Evolutionary conservation across 2,888 invertebrate species (phyloP), one percentile per base, ranked within the genome.

Genomic region (Ferrisia virgata): DNA sequence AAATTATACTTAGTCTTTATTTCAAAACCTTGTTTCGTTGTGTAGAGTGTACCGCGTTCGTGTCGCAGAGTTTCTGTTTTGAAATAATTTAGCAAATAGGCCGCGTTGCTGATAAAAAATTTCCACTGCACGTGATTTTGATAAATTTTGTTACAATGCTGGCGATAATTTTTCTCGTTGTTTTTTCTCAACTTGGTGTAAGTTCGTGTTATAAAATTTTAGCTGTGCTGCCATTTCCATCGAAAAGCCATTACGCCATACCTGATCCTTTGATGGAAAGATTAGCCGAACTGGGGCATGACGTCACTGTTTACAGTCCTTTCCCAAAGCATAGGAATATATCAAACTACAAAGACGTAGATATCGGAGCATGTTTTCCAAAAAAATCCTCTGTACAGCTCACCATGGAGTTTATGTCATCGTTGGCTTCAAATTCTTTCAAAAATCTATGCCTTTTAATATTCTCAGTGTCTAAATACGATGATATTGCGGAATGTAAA

Each of bases 181-280:
- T 86, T 40, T 88, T 89, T 88, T 86, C 79, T 1, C 89, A 53
- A 2, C 9, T 53, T 8, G 2, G 22, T 22, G 22, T 53, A 1
- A 8, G 22, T 22, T 53, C 53, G 53, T 53, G 22, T 22, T 78
- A 31, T 9, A 36, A 82, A 36, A 64, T 82, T 22, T 18, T 82
- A 39, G 31, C 36, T 8, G 18, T 82, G 22, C 36, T 82, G 5
- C 64, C 64, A 13, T 18, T 82, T 15, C 82, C 82, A 9, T 47
- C 31, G 13, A 58, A 58, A 15, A 82, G 82, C 36, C 82, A 82
- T 69, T 82, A 36, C 39, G 11, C 9, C 1, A 15, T 39, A 11
- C n/a, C 36, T 13, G 39, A 79, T 6, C 25, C 79, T 6, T 39
- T 79, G 11, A 13, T 79, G 22, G 79, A 33, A 15, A 39, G 22